These are phyloP conservation scores for Seira musarum DNA, from an alignment of 2,888 invertebrate species.

Conservation along the genomic window DNA sequence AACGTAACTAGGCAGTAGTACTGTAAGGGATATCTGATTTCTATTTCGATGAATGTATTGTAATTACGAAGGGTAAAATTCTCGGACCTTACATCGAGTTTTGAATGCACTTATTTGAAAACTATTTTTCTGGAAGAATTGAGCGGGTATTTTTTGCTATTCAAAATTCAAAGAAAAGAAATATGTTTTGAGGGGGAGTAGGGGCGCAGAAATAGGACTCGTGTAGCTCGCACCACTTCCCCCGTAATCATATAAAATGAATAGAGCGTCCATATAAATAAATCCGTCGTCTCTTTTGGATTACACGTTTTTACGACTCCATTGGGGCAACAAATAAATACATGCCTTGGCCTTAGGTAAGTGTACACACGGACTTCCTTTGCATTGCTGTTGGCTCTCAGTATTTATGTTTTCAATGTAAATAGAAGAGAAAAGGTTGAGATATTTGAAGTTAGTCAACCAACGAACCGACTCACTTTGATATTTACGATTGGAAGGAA, in stretches of 20 bases:
- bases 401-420: neutral
- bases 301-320: constrained; percentile 10
- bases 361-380: neutral
- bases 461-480: neutral
- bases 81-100: no score
- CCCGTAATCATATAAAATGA: neutral
- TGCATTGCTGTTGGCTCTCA: no score
- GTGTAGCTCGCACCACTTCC: neutral
- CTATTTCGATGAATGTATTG: no score
- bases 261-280: constrained; percentile 3
- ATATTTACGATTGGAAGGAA: constrained; percentile 1
- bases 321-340: neutral
- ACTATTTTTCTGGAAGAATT: neutral
- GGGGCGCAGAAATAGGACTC: neutral
- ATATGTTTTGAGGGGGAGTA: neutral
- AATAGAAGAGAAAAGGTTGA: neutral
- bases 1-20: neutral
- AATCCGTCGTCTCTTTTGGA: neutral
- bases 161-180: neutral
- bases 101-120: neutral
- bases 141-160: neutral
- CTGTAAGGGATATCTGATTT: no score
- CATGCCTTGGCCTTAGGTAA: neutral
- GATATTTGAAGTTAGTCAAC: neutral
- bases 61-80: no score